Conservation (phyloP, 1,140 invertebrate species). For the Araneus ventricosus region DNA sequence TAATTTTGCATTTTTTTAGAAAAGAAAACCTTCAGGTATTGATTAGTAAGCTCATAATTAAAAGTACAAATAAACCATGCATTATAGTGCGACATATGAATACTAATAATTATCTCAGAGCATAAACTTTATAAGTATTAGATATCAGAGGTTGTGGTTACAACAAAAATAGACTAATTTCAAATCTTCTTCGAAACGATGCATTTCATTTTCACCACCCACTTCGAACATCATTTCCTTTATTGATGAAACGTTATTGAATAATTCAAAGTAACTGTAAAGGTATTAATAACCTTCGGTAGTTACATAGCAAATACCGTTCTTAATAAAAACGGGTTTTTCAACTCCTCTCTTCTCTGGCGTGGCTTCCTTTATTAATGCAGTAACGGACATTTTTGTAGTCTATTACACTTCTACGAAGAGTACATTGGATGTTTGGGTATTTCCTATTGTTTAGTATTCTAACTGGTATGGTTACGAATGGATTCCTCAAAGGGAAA, state of each 20-base stretch:
- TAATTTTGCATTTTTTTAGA: no score
- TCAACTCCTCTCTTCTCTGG: not conserved
- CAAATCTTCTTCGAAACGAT: no score
- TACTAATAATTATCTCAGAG: no score
- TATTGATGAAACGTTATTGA: not conserved
- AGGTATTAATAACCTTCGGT: not conserved
- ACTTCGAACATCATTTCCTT: not conserved
- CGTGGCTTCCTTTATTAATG: constrained; percentile 11
- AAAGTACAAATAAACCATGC: no score
- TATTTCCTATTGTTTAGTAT: not conserved
- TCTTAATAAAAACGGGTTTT: not conserved
- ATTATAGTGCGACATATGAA: no score
- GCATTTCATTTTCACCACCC: no score
- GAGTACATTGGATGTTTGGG: not conserved
- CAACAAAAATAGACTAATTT: no score
- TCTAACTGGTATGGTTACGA: not conserved
- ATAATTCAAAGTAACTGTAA: not conserved
- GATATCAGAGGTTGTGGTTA: no score
- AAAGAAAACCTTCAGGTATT: no score
- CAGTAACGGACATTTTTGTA: not conserved
- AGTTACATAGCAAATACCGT: not conserved
- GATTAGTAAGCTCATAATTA: no score
- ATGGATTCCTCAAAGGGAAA: constrained; percentile 7
- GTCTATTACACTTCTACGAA: not conserved
- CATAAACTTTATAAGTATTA: no score